Percentiles rank a stretch among this genome's conserved stretches.
These are phyloP conservation scores for Darevskia mixta DNA, from an alignment of 2,797 vertebrate genomes.

Conservation along the genomic window DNA sequence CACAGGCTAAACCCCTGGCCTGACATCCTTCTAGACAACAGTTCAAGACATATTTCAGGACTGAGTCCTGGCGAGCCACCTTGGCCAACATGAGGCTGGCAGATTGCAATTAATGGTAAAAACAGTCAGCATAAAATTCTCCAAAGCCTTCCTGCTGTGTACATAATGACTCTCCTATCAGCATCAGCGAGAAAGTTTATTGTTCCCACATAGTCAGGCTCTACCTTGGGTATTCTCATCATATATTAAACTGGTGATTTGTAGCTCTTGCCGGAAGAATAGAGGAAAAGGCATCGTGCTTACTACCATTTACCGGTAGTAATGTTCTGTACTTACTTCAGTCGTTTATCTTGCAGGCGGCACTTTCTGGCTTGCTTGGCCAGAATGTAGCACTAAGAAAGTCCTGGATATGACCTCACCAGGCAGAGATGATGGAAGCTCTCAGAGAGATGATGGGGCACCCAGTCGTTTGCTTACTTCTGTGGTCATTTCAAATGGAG, in stretches of 20 bases:
- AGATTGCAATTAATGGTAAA: not conserved
- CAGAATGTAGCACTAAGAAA: slow-evolving; percentile 48
- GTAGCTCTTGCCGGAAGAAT: slow-evolving; percentile 18
- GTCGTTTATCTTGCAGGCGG: slow-evolving; percentile 35
- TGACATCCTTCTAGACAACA: not conserved
- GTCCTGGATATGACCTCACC: slow-evolving; percentile 37
- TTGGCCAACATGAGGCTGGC: not conserved
- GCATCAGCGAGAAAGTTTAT: not conserved
- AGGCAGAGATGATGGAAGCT: slow-evolving; percentile 57
- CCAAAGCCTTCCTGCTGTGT: not conserved
- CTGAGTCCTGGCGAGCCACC: not conserved
- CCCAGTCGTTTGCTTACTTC: slow-evolving; percentile 23
- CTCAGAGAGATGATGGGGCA: slow-evolving; percentile 51
- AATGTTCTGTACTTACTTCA: slow-evolving; percentile 36
- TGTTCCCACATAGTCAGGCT: slow-evolving; percentile 20
- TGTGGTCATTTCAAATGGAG: slow-evolving; percentile 39
- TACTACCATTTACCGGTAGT: slow-evolving; percentile 14
- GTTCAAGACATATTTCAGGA: not conserved
- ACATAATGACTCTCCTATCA: not conserved
- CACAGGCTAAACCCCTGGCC: not conserved
- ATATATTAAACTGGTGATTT: slow-evolving; percentile 29
- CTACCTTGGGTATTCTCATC: not conserved
- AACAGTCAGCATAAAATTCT: not conserved
- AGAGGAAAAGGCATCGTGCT: slow-evolving; percentile 31
- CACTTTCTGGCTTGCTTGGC: slow-evolving; percentile 7